Percentiles rank a stretch among this genome's conserved stretches.
phyloP scores from a whole-genome alignment of 2,797 vertebrate species.

The Falco novaeseelandiae region DNA sequence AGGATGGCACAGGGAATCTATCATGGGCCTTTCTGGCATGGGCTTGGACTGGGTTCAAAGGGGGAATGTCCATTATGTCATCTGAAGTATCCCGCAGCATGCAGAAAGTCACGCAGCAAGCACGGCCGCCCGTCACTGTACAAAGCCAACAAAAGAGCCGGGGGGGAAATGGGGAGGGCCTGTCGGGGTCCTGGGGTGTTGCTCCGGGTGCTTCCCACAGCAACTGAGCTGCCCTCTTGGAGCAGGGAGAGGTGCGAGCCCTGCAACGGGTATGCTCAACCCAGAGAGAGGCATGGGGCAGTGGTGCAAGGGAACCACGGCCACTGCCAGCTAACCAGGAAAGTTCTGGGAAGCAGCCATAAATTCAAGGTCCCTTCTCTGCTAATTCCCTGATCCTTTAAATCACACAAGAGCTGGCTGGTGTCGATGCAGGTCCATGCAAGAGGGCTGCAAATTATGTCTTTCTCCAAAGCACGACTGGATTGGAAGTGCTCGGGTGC shows the following conservation, averaged over 20 bases:
- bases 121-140: background rate
- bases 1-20: slow-evolving; percentile 76
- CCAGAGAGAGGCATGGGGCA: background rate
- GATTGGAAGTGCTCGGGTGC: background rate
- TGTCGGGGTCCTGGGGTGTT: background rate
- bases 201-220: slow-evolving; percentile 11
- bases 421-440: background rate
- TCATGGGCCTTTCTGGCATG: slow-evolving; percentile 74
- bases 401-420: background rate
- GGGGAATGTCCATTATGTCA: slow-evolving; percentile 60
- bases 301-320: background rate
- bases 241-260: background rate
- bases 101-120: slow-evolving; percentile 79
- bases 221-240: background rate
- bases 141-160: background rate
- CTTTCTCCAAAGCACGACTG: background rate
- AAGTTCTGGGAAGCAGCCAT: slow-evolving; percentile 35
- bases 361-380: slow-evolving; percentile 21
- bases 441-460: rapidly evolving
- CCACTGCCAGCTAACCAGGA: slow-evolving; percentile 12
- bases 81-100: slow-evolving; percentile 23
- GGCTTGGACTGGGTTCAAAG: slow-evolving; percentile 74
- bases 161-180: background rate
- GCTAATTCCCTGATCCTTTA: slow-evolving; percentile 20
- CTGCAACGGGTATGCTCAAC: background rate